Conservation (phyloP, 2,797 vertebrate genomes). For the Coregonus suidteri region DNA sequence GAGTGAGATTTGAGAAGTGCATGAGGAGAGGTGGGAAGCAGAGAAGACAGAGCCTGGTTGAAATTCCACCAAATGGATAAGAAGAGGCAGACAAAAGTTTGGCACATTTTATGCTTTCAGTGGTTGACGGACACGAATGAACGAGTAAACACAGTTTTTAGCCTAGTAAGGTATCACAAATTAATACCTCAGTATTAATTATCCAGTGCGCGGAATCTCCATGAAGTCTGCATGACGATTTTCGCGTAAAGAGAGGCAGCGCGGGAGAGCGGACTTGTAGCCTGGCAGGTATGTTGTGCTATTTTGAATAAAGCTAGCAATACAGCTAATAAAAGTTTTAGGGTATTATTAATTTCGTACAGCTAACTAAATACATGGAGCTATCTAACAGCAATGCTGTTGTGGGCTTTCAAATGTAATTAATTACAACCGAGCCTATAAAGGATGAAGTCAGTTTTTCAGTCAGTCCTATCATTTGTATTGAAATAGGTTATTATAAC, state of each 20-base stretch:
- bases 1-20: not conserved
- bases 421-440: too few species aligned
- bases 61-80: too few species aligned
- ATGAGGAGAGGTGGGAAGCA: slow-evolving; percentile 26
- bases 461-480: too few species aligned
- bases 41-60: not conserved
- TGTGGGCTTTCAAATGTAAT: too few species aligned
- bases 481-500: too few species aligned
- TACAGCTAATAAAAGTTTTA: not conserved
- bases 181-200: not conserved
- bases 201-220: not conserved
- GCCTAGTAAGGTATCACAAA: too few species aligned
- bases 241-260: not conserved
- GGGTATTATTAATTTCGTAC: not conserved
- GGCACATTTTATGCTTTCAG: not conserved
- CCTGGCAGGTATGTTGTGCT: not conserved
- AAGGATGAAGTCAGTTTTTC: too few species aligned
- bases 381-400: too few species aligned
- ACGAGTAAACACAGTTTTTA: too few species aligned
- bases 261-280: not conserved
- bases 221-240: not conserved
- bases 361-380: too few species aligned
- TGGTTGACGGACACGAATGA: not conserved
- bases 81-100: slow-evolving; percentile 1
- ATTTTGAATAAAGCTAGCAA: not conserved